Evolutionary conservation across 2,888 invertebrate genomes (phyloP), one percentile per base, ranked within the genome.

Genomic region (Herminia tarsipennalis): DNA sequence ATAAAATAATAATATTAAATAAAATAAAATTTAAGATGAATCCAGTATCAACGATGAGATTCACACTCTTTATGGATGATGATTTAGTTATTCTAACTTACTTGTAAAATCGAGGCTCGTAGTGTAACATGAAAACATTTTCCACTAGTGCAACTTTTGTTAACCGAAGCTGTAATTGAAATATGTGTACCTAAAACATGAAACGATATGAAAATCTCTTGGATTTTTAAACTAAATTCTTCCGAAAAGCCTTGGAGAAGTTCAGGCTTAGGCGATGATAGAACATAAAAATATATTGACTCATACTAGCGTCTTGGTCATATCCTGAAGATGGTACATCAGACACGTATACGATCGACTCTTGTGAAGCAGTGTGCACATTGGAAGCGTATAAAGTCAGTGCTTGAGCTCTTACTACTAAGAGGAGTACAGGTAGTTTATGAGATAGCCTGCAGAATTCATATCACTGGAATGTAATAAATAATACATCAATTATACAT

Each of bases 91-190:
- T 1, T 10, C 3, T 5, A 12, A 61, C 70, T 58, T 52, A 79
- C 78, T 50, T 67, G 66, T 2, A 79, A 33, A 5, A 77, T 61
- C 32, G 65, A 71, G 16, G 60, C 66, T 25, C 73, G 45, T n/a
- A n/a, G n/a, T 1, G 78, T 73, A 1, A 79, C 61, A 18, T 48
- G 41, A 46, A 79, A 79, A 9, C 73, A 76, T 9, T 72, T 50
- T 4, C 80, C 80, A 41, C 64, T 72, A 80, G 21, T 1, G 62
- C 69, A 1, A 74, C 58, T 2, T n/a, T n/a, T n/a, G 65, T 66
- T 24, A 69, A 70, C 12, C 66, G 66, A 0, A 78, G 60, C 51
- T 80, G 79, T 3, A 69, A 64, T 43, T 71, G 70, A 28, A 79
- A 73, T 0, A 77, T 64, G 12, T 73, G 59, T 8, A 77, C 69